Evolutionary conservation across 2,888 invertebrate species (phyloP).

Genomic region (Macaria liturata): DNA sequence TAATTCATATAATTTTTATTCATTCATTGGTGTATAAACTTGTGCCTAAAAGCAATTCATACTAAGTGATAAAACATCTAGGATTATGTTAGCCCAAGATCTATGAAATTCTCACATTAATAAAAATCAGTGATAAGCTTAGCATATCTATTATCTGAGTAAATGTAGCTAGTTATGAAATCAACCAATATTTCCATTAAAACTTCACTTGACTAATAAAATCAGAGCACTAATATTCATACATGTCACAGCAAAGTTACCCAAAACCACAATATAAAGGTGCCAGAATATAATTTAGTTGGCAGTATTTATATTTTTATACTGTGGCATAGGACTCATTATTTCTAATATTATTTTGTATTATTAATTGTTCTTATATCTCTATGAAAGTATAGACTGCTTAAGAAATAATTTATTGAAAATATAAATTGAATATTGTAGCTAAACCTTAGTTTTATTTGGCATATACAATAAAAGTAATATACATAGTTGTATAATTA

Average conservation of each 20-base stretch:
- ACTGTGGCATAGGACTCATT: slow-evolving; percentile 23
- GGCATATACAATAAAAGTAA: too few species aligned
- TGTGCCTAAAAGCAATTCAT: too few species aligned
- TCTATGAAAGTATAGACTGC: slow-evolving; percentile 57
- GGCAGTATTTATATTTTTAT: slow-evolving; percentile 25
- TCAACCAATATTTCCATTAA: too few species aligned
- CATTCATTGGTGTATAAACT: too few species aligned
- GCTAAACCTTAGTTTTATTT: slow-evolving; percentile 33
- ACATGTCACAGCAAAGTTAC: slow-evolving; percentile 1
- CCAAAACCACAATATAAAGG: slow-evolving; percentile 12
- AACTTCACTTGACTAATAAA: too few species aligned
- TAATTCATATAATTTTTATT: too few species aligned
- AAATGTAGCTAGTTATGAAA: too few species aligned
- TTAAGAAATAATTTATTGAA: slow-evolving; percentile 60
- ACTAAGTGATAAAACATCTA: too few species aligned
- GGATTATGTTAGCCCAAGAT: too few species aligned
- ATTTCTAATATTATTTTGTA: slow-evolving; percentile 19
- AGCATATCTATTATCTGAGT: too few species aligned
- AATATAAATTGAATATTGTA: slow-evolving; percentile 55
- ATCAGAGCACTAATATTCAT: background rate
- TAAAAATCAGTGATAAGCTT: background rate
- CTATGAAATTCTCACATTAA: background rate
- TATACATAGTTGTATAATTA: too few species aligned
- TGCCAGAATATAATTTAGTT: slow-evolving; percentile 23
- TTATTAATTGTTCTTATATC: slow-evolving; percentile 32